Conservation (phyloP, 2,888 invertebrate genomes). For the Cephus spinipes region DNA sequence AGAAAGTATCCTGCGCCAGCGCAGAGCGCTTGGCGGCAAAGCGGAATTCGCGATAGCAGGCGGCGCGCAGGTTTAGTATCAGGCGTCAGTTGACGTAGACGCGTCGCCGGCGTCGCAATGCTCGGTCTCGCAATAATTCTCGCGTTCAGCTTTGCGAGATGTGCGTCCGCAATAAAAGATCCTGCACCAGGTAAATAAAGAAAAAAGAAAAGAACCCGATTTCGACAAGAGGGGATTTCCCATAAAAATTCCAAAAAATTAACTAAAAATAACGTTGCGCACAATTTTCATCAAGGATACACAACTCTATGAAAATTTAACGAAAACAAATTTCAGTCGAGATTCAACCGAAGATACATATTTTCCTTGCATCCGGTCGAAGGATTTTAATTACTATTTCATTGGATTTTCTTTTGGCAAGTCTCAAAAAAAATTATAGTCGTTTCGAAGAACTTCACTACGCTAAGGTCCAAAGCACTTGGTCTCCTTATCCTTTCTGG, state of each 20-base stretch:
- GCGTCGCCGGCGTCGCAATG: slow-evolving; percentile 61
- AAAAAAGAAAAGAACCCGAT: neutral
- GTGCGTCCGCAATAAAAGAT: slow-evolving; percentile 60
- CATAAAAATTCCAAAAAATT: too few relatives aligned
- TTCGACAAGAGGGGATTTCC: neutral
- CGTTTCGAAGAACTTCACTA: neutral
- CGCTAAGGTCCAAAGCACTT: slow-evolving; percentile 45
- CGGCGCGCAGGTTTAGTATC: slow-evolving; percentile 29
- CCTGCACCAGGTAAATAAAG: slow-evolving; percentile 54
- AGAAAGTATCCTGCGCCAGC: slow-evolving; percentile 34
- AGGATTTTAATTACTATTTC: too few relatives aligned
- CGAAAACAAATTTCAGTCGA: too few relatives aligned
- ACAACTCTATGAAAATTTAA: too few relatives aligned
- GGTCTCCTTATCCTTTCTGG: slow-evolving; percentile 53
- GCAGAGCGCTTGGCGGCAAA: slow-evolving; percentile 55
- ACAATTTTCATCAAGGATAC: too few relatives aligned
- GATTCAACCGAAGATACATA: too few relatives aligned
- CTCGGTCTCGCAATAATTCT: slow-evolving; percentile 51
- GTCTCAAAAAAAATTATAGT: neutral
- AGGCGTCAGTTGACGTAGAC: slow-evolving; percentile 59
- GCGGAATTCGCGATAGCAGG: slow-evolving; percentile 31
- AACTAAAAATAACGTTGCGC: too few relatives aligned
- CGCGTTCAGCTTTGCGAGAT: slow-evolving; percentile 56
- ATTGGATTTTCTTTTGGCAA: neutral
- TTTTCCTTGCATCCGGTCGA: too few relatives aligned